Evolutionary conservation across 2,888 invertebrate species (phyloP), one percentile per base, ranked within the genome.

Genomic region (Sphaeridia pumilis): DNA sequence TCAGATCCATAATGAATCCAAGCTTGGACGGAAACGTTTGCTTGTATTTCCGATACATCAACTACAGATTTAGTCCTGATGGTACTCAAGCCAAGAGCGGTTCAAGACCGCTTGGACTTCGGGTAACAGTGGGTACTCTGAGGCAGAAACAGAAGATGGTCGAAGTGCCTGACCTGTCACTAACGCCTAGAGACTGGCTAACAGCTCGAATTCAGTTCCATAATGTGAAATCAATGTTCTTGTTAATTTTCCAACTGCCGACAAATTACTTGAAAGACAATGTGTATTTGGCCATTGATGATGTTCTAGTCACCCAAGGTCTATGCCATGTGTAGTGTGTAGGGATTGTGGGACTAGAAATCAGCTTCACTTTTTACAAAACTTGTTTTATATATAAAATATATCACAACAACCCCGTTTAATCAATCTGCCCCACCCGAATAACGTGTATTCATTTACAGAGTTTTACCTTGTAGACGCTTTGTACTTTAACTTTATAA

Each of bases 291-390:
- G 63, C 62, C 25, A 56, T 65, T 34, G 65, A 65, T 49, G 65
- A 65, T 52, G 57, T 65, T 54, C 58, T 65, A 46, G 58, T 65
- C 42, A 63, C 62, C 24, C 58, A 65, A 51, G 65, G 65, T 17
- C 36, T 58, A 12, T 65, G 65, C 49, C 65, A 65, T 50, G 50
- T 56, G 50, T 65, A 59, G 51, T n/a, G n/a, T n/a, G n/a, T n/a
- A n/a, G n/a, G n/a, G n/a, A n/a, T n/a, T n/a, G n/a, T n/a, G 45
- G 27, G 31, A 7, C 31, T 21, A n/a, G 7, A 14, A 34, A 43
- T 24, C 20, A 5, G n/a, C n/a, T n/a, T n/a, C n/a, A n/a, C 24
- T 36, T 24, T 41, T 48, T 48, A 24, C 12, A 26, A n/a, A 24
- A 21, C n/a, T 21, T 46, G 21, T 34, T 46, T 46, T 44, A 24